These are phyloP conservation scores for Elgaria multicarinata DNA, from an alignment of 2,113 vertebrate species.

Conservation along the genomic window DNA sequence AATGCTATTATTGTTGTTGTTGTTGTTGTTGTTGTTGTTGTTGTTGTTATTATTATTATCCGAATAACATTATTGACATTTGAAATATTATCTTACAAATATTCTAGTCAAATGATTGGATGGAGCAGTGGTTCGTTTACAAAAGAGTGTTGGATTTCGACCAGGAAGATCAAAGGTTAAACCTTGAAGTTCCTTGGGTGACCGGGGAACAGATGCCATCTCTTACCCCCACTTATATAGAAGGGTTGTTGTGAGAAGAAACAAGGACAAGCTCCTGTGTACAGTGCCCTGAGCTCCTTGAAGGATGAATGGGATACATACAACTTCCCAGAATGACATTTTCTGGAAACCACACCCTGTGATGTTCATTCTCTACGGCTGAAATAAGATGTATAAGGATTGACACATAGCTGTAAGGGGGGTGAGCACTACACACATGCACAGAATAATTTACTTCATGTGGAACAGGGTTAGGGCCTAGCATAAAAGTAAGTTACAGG, in stretches of 20 bases:
- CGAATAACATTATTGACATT: not conserved
- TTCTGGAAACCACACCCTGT: not conserved
- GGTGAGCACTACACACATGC: not conserved
- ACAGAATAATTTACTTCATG: not conserved
- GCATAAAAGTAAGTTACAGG: not conserved
- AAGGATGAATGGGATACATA: too few relatives aligned
- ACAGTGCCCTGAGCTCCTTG: not conserved
- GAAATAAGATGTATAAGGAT: not conserved
- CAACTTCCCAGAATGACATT: not conserved
- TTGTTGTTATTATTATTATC: too few relatives aligned
- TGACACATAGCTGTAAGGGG: not conserved
- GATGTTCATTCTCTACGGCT: not conserved
- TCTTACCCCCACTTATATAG: not conserved
- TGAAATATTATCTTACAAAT: not conserved
- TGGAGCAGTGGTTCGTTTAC: not conserved
- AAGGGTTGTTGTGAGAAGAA: not conserved
- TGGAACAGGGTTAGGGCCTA: not conserved
- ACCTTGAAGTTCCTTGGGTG: not conserved
- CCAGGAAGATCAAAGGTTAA: not conserved
- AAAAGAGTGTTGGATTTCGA: not conserved
- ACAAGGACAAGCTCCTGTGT: not conserved
- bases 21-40: too few relatives aligned
- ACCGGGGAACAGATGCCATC: not conserved
- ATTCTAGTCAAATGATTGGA: not conserved
- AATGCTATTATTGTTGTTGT: too few relatives aligned